Conservation (phyloP, 2,888 invertebrate genomes). For the Geotrupes spiniger region DNA sequence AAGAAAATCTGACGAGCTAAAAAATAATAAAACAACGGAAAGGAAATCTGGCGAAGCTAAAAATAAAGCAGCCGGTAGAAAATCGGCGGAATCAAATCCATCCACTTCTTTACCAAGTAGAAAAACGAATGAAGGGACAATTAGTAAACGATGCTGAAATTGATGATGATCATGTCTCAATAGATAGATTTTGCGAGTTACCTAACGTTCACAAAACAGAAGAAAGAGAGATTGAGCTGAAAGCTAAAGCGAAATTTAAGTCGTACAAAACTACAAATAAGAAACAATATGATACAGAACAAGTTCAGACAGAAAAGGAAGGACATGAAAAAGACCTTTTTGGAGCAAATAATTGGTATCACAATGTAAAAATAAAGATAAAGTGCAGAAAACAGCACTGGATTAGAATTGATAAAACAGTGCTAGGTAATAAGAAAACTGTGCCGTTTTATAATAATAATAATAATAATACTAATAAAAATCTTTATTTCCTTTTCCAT, state of each 20-base stretch:
- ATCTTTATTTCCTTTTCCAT: too few relatives aligned
- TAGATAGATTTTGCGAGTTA: slow-evolving; percentile 66
- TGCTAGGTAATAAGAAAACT: too few relatives aligned
- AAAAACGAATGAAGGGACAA: slow-evolving; percentile 74
- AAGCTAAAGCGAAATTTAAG: slow-evolving; percentile 49
- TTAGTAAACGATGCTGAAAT: slow-evolving; percentile 61
- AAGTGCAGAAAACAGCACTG: too few relatives aligned
- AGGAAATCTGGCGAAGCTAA: slow-evolving; percentile 10
- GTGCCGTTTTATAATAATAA: too few relatives aligned
- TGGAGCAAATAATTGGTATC: slow-evolving; percentile 29
- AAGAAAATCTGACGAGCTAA: slow-evolving; percentile 9
- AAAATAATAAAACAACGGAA: too few relatives aligned
- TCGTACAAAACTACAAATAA: slow-evolving; percentile 25
- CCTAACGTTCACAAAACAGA: slow-evolving; percentile 63
- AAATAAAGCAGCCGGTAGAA: slow-evolving; percentile 8
- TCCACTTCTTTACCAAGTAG: slow-evolving; percentile 55
- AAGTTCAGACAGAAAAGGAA: slow-evolving; percentile 33
- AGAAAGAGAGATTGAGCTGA: slow-evolving; percentile 59
- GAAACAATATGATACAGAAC: slow-evolving; percentile 30
- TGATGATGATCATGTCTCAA: slow-evolving; percentile 61
- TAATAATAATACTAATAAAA: too few relatives aligned
- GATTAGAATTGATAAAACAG: too few relatives aligned
- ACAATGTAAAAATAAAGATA: slow-evolving; percentile 25
- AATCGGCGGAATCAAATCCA: slow-evolving; percentile 7
- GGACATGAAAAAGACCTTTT: slow-evolving; percentile 19